Percentiles rank a stretch among this genome's conserved stretches.
Evolutionary conservation across 2,113 vertebrate species (phyloP).

Genomic region (Hippolais icterina): DNA sequence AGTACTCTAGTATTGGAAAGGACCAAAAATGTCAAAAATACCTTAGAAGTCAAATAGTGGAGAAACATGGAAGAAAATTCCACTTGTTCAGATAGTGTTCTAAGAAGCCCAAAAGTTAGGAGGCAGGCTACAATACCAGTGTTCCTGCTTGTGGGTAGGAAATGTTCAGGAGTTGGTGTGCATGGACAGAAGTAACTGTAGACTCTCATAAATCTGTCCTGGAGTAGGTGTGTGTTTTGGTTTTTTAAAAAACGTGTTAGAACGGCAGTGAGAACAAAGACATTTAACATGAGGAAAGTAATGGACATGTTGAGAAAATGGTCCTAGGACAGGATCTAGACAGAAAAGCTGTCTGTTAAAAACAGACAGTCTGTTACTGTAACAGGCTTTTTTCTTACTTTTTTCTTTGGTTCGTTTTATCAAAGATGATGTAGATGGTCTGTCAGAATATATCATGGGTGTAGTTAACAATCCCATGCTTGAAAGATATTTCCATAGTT

Average conservation of each 20-base stretch:
- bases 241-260: neutral
- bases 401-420: neutral
- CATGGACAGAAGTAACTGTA: neutral
- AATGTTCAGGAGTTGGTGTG: neutral
- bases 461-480: neutral
- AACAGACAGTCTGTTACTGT: neutral
- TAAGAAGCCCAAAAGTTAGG: neutral
- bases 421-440: neutral
- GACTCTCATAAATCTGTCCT: neutral
- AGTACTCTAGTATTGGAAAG: neutral
- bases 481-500: neutral
- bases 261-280: neutral
- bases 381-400: neutral
- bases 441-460: neutral
- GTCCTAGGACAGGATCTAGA: neutral
- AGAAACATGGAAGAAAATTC: neutral
- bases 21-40: neutral
- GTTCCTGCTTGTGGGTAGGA: neutral
- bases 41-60: neutral
- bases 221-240: rapidly evolving
- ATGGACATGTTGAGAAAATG: neutral
- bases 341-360: too few species aligned
- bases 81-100: neutral
- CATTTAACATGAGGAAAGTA: neutral
- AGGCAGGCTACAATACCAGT: neutral